Evolutionary conservation across 2,888 invertebrate genomes (phyloP).

Genomic region (Conistra vaccinii): DNA sequence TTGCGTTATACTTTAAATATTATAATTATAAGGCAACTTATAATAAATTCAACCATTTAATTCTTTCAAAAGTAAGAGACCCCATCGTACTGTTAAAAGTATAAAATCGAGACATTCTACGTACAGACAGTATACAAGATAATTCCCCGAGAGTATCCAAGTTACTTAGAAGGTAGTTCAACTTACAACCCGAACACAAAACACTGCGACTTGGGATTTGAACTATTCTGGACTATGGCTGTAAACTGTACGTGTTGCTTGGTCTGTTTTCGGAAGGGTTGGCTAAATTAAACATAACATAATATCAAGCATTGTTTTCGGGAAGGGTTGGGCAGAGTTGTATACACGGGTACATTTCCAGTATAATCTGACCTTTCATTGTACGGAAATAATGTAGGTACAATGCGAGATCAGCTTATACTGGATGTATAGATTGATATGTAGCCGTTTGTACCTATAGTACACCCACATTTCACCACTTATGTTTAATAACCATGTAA

Average conservation of each 20-base stretch:
- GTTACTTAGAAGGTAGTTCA: constrained; percentile 20
- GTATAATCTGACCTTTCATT: too few species aligned
- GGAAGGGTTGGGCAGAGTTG: too few species aligned
- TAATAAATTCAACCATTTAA: background rate
- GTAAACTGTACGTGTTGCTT: constrained; percentile 16
- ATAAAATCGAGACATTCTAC: background rate
- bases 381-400: too few species aligned
- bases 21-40: too few species aligned
- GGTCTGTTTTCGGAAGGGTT: background rate
- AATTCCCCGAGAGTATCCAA: constrained; percentile 34
- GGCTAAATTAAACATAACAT: background rate
- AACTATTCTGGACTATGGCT: constrained; percentile 23
- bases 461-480: too few species aligned
- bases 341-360: too few species aligned
- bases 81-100: background rate
- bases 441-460: too few species aligned
- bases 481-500: too few species aligned
- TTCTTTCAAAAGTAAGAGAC: background rate
- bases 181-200: constrained; percentile 39
- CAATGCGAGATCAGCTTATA: too few species aligned
- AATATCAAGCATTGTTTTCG: too few species aligned
- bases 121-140: constrained; percentile 1
- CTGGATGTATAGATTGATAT: too few species aligned
- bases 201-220: constrained; percentile 40
- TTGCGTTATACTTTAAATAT: background rate